phyloP scores from a whole-genome alignment of 1,140 invertebrate species.

The Bombus haemorrhoidalis region DNA sequence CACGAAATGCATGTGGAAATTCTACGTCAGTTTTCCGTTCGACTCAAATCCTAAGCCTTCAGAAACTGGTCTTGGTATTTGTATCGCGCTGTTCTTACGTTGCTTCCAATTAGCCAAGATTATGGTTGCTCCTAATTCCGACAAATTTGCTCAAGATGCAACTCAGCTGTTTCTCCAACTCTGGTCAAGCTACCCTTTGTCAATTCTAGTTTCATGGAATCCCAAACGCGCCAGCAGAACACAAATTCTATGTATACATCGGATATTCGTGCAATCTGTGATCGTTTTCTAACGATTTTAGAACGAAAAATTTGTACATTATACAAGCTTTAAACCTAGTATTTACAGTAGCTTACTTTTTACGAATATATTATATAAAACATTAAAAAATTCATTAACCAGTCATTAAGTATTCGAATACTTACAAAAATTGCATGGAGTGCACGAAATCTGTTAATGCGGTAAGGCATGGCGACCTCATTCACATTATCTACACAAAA shows the following conservation, averaged over 20 bases:
- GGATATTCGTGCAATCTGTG: not conserved
- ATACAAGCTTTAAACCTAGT: too few relatives aligned
- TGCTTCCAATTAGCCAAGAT: conserved; percentile 39
- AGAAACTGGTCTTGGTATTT: not conserved
- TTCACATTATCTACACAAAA: not conserved
- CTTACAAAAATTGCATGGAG: not conserved
- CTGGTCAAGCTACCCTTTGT: not conserved
- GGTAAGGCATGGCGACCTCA: not conserved
- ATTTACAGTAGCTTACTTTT: too few relatives aligned
- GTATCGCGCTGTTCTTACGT: conserved; percentile 23
- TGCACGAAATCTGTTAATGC: too few relatives aligned
- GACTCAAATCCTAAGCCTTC: not conserved
- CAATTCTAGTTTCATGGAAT: conserved; percentile 24
- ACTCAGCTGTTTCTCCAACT: not conserved
- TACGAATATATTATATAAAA: too few relatives aligned
- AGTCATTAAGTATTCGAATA: too few relatives aligned
- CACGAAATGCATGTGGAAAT: not conserved
- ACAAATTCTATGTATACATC: not conserved
- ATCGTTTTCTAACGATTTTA: not conserved
- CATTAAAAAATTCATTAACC: too few relatives aligned
- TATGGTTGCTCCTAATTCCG: conserved; percentile 10
- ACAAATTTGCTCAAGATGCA: conserved; percentile 17
- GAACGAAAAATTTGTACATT: too few relatives aligned
- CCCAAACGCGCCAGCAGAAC: not conserved
- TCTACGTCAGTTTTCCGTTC: conserved; percentile 9